Evolutionary conservation across 2,113 vertebrate species (phyloP).

Genomic region (Ageneiosus marmoratus): DNA sequence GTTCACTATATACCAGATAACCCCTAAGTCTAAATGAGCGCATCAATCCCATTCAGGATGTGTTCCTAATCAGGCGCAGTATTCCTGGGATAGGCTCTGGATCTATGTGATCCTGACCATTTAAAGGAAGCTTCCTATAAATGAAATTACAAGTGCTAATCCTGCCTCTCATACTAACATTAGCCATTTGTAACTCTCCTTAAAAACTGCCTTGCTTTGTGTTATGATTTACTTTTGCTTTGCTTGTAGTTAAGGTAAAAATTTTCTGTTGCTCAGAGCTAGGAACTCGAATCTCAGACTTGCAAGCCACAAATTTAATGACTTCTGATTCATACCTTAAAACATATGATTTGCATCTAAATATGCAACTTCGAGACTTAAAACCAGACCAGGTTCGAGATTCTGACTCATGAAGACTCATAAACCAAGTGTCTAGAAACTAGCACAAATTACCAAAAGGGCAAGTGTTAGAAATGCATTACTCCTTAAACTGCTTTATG

Average conservation of each 20-base stretch:
- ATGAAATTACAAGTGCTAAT: too few relatives aligned
- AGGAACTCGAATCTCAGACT: neutral
- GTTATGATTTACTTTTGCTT: neutral
- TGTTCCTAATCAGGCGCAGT: neutral
- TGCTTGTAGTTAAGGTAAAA: neutral
- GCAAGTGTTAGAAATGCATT: neutral
- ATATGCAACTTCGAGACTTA: neutral
- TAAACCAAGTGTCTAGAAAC: neutral
- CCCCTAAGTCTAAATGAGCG: neutral
- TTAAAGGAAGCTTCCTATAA: too few relatives aligned
- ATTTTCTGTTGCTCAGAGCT: neutral
- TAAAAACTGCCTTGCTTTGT: neutral
- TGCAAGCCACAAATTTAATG: neutral
- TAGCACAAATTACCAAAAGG: neutral
- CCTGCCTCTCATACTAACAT: neutral
- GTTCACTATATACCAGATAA: neutral
- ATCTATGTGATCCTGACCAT: neutral
- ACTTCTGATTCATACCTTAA: neutral
- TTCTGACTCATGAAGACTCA: conserved; percentile 5
- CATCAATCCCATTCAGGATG: neutral
- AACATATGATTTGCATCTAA: neutral
- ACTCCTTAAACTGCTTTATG: neutral
- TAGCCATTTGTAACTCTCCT: neutral
- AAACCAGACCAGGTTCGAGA: neutral
- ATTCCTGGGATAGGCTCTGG: neutral